Conservation (phyloP, 2,113 vertebrate genomes). For the Boulengeromyrus knoepffleri region DNA sequence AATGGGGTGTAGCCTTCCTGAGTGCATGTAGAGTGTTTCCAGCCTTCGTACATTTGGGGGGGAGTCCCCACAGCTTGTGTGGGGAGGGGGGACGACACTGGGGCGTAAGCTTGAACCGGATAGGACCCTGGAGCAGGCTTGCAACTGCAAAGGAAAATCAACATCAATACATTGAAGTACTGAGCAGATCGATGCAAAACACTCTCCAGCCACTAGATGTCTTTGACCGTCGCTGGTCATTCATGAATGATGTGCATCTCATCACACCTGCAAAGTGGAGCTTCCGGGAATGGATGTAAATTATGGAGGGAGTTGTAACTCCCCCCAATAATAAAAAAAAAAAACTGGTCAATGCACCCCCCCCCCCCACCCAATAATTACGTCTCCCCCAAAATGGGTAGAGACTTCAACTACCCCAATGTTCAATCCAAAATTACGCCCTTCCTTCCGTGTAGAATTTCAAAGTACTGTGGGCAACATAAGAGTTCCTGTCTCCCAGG, state of each 20-base stretch:
- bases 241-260: background rate
- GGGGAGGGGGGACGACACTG: background rate
- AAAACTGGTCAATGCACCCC: too few species aligned
- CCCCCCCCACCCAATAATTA: too few species aligned
- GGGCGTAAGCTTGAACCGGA: conserved; percentile 38
- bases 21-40: conserved; percentile 26
- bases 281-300: too few species aligned
- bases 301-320: too few species aligned
- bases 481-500: background rate
- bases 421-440: too few species aligned
- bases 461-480: background rate
- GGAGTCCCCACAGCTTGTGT: conserved; percentile 3
- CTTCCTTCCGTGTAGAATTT: background rate
- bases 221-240: background rate
- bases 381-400: too few species aligned
- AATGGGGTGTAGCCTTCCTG: conserved; percentile 10
- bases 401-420: too few species aligned
- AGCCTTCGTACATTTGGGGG: conserved; percentile 30
- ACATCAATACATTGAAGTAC: background rate
- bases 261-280: background rate
- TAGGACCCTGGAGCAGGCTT: conserved; percentile 40
- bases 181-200: background rate
- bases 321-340: too few species aligned
- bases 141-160: conserved; percentile 17
- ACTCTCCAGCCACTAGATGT: background rate